Conservation (phyloP, 2,797 vertebrate species). For the Crocodylus rhombifer region DNA sequence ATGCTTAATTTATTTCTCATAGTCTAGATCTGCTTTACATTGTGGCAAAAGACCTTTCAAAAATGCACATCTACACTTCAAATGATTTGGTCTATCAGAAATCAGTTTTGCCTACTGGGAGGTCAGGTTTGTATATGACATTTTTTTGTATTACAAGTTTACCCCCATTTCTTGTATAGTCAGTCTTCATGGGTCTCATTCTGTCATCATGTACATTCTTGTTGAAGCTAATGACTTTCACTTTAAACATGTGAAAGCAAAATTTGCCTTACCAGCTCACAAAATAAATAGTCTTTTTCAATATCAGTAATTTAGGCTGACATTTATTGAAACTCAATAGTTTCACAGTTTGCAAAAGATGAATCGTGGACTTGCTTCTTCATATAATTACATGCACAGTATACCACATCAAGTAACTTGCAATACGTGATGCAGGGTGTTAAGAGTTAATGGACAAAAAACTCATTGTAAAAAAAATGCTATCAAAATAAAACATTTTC, state of each 20-base stretch:
- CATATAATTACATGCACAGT: neutral
- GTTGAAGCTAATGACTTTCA: neutral
- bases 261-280: neutral
- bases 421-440: neutral
- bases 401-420: neutral
- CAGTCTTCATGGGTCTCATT: neutral
- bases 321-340: neutral
- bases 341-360: neutral
- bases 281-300: rapidly evolving
- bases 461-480: rapidly evolving
- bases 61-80: rapidly evolving
- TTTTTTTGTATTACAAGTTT: neutral
- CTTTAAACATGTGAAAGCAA: neutral
- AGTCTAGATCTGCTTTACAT: neutral
- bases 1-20: neutral
- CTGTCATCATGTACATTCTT: neutral
- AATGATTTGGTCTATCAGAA: neutral
- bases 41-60: neutral
- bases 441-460: neutral
- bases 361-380: neutral
- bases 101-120: neutral
- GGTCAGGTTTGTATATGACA: neutral
- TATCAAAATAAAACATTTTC: neutral
- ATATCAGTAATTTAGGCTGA: neutral
- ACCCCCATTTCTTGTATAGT: neutral